These are phyloP conservation scores for Echiichthys vipera DNA, from an alignment of 2,797 vertebrate genomes.

Conservation along the genomic window DNA sequence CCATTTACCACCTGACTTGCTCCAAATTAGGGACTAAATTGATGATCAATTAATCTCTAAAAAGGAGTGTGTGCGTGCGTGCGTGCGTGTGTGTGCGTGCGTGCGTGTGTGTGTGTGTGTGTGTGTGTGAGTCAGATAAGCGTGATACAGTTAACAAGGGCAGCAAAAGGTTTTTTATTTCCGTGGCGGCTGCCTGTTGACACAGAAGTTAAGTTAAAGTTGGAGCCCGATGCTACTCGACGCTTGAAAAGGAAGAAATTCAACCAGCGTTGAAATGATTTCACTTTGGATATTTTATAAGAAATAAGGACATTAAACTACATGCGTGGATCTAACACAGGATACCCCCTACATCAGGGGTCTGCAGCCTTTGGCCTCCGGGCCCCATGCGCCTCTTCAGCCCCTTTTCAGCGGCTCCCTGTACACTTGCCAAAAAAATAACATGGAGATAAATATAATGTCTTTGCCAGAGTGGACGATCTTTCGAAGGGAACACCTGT, in stretches of 20 bases:
- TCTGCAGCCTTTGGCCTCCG: too few species aligned
- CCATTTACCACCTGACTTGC: conserved; percentile 99
- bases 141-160: conserved; percentile 89
- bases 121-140: conserved; percentile 85
- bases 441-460: too few species aligned
- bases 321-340: too few species aligned
- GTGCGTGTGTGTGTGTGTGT: conserved; percentile 64
- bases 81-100: conserved; percentile 56
- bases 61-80: conserved; percentile 81
- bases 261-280: too few species aligned
- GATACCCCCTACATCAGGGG: too few species aligned
- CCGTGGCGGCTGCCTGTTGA: neutral
- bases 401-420: too few species aligned
- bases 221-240: neutral
- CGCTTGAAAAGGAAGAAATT: neutral
- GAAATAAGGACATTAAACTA: too few species aligned
- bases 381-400: too few species aligned
- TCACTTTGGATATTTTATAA: too few species aligned
- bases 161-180: conserved; percentile 44
- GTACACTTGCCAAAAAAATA: too few species aligned
- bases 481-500: too few species aligned
- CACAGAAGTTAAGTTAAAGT: neutral
- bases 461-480: too few species aligned
- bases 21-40: conserved; percentile 99
- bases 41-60: conserved; percentile 99